Percentiles rank a stretch among this genome's conserved stretches.
These are phyloP conservation scores for Ophion ellenae DNA, from an alignment of 2,888 invertebrate genomes.

Conservation along the genomic window DNA sequence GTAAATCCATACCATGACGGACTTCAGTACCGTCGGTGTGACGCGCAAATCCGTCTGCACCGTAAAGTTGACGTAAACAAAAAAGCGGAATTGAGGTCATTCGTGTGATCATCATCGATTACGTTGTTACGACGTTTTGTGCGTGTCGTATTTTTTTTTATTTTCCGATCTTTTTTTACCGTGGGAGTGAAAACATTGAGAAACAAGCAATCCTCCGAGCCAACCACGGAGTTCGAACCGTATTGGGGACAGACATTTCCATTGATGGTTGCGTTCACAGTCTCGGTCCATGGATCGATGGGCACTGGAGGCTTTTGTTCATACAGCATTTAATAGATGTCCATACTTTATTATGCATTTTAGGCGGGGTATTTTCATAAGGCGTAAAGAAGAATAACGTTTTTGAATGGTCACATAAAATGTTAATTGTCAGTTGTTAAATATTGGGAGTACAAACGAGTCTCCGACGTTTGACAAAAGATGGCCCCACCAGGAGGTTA, in stretches of 20 bases:
- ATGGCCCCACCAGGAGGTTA: too few relatives aligned
- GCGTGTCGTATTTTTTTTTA: not conserved
- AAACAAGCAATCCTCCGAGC: constrained; percentile 63
- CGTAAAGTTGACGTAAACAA: not conserved
- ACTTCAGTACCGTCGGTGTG: constrained; percentile 4
- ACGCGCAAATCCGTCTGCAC: constrained; percentile 8
- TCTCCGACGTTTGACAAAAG: too few relatives aligned
- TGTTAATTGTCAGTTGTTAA: too few relatives aligned
- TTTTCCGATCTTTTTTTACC: constrained; percentile 6
- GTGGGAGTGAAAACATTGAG: constrained; percentile 33
- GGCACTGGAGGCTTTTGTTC: constrained; percentile 63
- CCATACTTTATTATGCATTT: too few relatives aligned
- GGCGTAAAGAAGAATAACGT: too few relatives aligned
- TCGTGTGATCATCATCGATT: not conserved
- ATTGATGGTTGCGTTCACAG: constrained; percentile 57
- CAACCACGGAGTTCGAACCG: not conserved
- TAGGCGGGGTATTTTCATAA: too few relatives aligned
- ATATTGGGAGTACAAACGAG: too few relatives aligned
- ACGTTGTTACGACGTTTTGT: not conserved
- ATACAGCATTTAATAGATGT: not conserved
- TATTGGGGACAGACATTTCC: constrained; percentile 54
- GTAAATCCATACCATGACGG: constrained; percentile 45
- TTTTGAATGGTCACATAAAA: too few relatives aligned
- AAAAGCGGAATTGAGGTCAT: not conserved
- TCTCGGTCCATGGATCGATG: constrained; percentile 58